A percentile compares a stretch with the other conserved stretches of the same genome.
phyloP scores from a whole-genome alignment of 2,113 vertebrate species.

The Scophthalmus maximus region DNA sequence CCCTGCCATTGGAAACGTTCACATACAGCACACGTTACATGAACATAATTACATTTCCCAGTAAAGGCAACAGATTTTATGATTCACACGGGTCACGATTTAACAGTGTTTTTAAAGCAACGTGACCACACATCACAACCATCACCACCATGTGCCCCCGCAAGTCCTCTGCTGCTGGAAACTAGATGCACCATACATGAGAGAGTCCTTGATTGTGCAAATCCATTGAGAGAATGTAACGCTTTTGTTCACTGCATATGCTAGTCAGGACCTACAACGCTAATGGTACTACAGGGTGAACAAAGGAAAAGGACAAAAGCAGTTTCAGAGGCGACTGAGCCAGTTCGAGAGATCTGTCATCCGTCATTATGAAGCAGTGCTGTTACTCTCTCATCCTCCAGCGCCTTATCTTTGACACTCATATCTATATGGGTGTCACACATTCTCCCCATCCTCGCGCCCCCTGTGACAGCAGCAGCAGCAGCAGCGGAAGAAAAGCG shows the following conservation, averaged over 20 bases:
- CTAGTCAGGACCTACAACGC: not conserved
- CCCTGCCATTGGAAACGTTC: conserved; percentile 1
- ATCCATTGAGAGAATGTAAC: not conserved
- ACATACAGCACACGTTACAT: not conserved
- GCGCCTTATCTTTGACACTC: conserved; percentile 57
- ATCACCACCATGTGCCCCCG: not conserved
- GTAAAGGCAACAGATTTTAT: not conserved
- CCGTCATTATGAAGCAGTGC: conserved; percentile 36
- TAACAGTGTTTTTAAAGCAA: conserved; percentile 18
- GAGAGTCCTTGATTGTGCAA: conserved; percentile 6
- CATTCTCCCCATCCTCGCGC: conserved; percentile 29
- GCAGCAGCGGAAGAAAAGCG: conserved; percentile 20
- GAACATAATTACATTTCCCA: not conserved
- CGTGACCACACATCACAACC: conserved; percentile 8
- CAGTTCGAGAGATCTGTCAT: conserved; percentile 36
- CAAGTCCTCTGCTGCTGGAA: conserved; percentile 13
- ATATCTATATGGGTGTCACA: conserved; percentile 68
- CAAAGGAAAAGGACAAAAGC: conserved; percentile 16
- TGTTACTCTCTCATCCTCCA: conserved; percentile 45
- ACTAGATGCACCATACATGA: conserved; percentile 6
- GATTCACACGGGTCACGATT: conserved; percentile 13
- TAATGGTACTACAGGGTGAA: conserved; percentile 14
- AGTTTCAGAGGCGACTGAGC: not conserved
- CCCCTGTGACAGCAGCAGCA: conserved; percentile 39
- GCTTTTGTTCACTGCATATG: conserved; percentile 15